phyloP scores from a whole-genome alignment of 2,113 vertebrate genomes.

The Pteruthius melanotis region DNA sequence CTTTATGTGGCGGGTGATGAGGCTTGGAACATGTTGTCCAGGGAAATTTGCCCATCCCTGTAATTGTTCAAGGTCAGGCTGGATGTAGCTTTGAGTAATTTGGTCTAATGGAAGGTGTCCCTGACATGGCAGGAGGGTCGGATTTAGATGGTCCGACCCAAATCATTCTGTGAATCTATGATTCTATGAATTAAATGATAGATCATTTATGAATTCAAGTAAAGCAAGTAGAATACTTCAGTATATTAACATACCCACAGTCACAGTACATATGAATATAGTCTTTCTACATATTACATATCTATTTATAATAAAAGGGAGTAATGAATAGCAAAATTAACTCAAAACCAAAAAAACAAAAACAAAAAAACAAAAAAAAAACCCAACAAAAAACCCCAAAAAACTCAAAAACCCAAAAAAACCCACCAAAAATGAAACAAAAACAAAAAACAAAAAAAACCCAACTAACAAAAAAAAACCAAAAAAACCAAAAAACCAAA shows the following conservation, averaged over 20 bases:
- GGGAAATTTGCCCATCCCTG: background rate
- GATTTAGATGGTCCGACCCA: background rate
- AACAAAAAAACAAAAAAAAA: no score
- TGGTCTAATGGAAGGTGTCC: background rate
- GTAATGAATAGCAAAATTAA: background rate
- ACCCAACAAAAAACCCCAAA: background rate
- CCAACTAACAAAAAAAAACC: background rate
- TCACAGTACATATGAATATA: background rate
- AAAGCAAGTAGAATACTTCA: background rate
- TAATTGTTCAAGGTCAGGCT: background rate
- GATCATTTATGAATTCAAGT: background rate
- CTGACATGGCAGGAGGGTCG: background rate
- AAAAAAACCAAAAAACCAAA: no score
- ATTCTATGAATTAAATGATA: background rate
- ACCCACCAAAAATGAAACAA: background rate
- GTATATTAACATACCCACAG: background rate
- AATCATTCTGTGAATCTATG: background rate
- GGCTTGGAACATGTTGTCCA: background rate
- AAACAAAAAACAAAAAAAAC: no score
- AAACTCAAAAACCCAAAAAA: no score
- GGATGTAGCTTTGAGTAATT: background rate
- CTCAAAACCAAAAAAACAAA: background rate
- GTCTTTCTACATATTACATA: background rate
- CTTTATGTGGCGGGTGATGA: background rate
- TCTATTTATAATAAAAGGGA: background rate